phyloP scores from a whole-genome alignment of 2,113 vertebrate species.

The Pogonocichla stellata region DNA sequence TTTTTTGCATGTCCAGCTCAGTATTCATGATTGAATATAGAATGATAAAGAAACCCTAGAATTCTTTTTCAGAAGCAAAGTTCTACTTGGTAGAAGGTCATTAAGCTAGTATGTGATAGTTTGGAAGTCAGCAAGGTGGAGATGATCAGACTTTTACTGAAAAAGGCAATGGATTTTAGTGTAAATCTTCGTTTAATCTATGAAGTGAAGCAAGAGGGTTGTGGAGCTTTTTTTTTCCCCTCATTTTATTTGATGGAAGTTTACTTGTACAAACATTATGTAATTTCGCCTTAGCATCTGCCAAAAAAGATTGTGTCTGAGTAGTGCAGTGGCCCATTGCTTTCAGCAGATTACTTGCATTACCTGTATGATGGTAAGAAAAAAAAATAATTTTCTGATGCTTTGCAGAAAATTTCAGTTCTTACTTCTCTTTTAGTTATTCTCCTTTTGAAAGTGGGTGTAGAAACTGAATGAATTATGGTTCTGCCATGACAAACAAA shows the following conservation, averaged over 20 bases:
- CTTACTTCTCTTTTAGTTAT: constrained; percentile 59
- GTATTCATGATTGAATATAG: constrained; percentile 51
- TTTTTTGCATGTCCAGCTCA: constrained; percentile 55
- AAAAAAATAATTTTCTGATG: constrained; percentile 50
- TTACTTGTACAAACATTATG: constrained; percentile 1
- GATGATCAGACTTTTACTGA: constrained; percentile 54
- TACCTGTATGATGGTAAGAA: constrained; percentile 40
- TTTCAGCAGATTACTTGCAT: constrained; percentile 60
- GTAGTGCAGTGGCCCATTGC: constrained; percentile 19
- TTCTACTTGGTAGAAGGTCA: constrained; percentile 47
- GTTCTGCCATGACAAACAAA: constrained; percentile 53
- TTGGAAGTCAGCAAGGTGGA: constrained; percentile 51
- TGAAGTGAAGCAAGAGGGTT: constrained; percentile 52
- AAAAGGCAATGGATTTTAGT: constrained; percentile 24
- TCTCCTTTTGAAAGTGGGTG: constrained; percentile 42
- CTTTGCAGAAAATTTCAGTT: constrained; percentile 61
- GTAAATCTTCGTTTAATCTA: constrained; percentile 52
- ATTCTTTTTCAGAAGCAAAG: constrained; percentile 52
- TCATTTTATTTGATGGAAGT: constrained; percentile 50
- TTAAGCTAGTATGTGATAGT: constrained; percentile 58
- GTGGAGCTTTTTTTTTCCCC: constrained; percentile 52
- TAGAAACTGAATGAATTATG: constrained; percentile 60
- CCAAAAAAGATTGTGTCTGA: constrained; percentile 50
- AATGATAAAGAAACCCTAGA: constrained; percentile 54
- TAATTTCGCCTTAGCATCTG: constrained; percentile 38